Percentiles rank a stretch among this genome's conserved stretches.
phyloP scores from a whole-genome alignment of 2,888 invertebrate genomes.

The Tortricodes alternella region DNA sequence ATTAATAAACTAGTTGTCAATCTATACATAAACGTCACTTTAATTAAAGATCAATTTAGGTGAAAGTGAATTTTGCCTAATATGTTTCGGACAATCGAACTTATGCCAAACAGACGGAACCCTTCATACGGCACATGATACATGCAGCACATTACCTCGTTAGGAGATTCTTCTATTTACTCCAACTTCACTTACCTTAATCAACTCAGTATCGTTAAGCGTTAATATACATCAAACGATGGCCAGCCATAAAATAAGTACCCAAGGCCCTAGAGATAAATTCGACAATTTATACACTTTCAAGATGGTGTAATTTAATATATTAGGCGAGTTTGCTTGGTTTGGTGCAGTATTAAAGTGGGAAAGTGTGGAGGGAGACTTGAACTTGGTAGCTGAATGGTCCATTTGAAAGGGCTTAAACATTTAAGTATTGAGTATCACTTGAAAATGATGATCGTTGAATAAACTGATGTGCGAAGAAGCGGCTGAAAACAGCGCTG shows the following conservation, averaged over 20 bases:
- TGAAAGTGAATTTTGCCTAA: no score
- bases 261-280: conserved; percentile 49
- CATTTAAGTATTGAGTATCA: no score
- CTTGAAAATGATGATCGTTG: no score
- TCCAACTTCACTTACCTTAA: conserved; percentile 21
- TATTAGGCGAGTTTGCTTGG: conserved; percentile 48
- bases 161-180: conserved; percentile 17
- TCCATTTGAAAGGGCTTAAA: not conserved
- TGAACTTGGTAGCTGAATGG: not conserved
- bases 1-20: no score
- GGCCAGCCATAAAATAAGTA: conserved; percentile 42
- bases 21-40: no score
- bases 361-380: conserved; percentile 3
- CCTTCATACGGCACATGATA: no score
- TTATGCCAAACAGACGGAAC: no score
- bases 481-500: no score
- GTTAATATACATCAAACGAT: conserved; percentile 37
- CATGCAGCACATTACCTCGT: conserved; percentile 9
- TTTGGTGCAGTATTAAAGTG: conserved; percentile 33
- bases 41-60: no score
- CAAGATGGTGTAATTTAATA: conserved; percentile 60
- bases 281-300: conserved; percentile 63
- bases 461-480: no score
- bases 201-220: conserved; percentile 24
- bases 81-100: no score